Conservation (phyloP, 2,888 invertebrate genomes). For the Brachyopa scutellaris region DNA sequence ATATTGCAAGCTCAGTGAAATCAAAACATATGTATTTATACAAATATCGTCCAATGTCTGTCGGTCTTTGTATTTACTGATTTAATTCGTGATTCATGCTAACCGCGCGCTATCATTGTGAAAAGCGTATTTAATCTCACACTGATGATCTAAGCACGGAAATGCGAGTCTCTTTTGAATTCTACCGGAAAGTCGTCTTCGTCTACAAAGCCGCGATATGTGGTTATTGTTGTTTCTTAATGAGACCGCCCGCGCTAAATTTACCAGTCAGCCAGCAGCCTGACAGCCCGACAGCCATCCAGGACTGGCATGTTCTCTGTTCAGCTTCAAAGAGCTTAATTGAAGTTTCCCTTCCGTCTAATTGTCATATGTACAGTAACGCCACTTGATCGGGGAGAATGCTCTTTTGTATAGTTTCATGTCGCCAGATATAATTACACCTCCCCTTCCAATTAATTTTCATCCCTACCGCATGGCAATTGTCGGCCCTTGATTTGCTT, state of each 20-base stretch:
- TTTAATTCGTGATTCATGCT: conserved; percentile 55
- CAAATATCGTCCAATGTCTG: conserved; percentile 1
- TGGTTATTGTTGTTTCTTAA: conserved; percentile 50
- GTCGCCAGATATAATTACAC: conserved; percentile 71
- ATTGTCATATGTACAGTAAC: conserved; percentile 66
- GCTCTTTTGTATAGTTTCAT: conserved; percentile 42
- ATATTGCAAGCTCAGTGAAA: no score
- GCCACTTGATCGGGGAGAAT: conserved; percentile 66
- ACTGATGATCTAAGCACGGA: conserved; percentile 69
- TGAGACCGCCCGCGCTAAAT: conserved; percentile 66
- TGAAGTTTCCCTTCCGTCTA: conserved; percentile 73
- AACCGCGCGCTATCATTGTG: background rate
- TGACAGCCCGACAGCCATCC: no score
- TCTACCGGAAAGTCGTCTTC: conserved; percentile 59
- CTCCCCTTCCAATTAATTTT: conserved; percentile 62
- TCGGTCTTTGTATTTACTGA: conserved; percentile 47
- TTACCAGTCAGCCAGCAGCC: background rate
- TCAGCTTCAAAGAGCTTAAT: conserved; percentile 54
- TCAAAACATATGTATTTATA: no score
- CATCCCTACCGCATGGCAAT: background rate
- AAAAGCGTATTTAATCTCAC: conserved; percentile 25
- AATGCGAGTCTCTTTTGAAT: conserved; percentile 53
- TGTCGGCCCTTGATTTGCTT: conserved; percentile 33
- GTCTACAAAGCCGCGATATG: conserved; percentile 37
- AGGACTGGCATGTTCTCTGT: conserved; percentile 17